Conservation (phyloP, 2,113 vertebrate genomes). For the Glaucomys volans region DNA sequence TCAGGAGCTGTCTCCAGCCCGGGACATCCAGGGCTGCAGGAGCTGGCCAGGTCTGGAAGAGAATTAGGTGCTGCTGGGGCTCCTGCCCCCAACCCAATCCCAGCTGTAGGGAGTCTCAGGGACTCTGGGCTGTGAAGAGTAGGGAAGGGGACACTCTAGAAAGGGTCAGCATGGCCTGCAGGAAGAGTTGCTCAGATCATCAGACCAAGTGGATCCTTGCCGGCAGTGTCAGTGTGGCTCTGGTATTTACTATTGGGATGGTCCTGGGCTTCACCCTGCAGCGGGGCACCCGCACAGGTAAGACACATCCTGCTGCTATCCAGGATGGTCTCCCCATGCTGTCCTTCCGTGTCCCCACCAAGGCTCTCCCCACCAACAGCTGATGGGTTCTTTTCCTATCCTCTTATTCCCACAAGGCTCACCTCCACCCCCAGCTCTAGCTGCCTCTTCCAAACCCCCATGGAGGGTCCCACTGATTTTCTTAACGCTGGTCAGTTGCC, state of each 20-base stretch:
- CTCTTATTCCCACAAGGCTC: neutral
- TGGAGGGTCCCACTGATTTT: neutral
- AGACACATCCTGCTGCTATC: neutral
- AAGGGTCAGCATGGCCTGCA: conserved; percentile 13
- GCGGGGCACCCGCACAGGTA: conserved; percentile 37
- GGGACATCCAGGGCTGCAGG: neutral
- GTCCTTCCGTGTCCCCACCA: no score
- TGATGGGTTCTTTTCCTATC: no score
- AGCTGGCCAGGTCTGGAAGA: neutral
- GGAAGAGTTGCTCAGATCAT: rapidly evolving
- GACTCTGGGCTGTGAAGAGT: rapidly evolving
- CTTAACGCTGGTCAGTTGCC: neutral
- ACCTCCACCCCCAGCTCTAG: neutral
- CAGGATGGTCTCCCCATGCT: no score
- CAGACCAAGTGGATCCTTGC: neutral
- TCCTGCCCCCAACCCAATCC: neutral
- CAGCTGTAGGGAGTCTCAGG: neutral
- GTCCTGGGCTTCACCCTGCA: neutral
- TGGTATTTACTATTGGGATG: rapidly evolving
- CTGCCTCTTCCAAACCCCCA: neutral
- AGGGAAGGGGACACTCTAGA: neutral
- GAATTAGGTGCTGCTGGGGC: no score
- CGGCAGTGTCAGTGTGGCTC: rapidly evolving
- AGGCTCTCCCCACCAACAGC: no score
- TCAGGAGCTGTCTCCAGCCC: neutral